Evolutionary conservation across 2,113 vertebrate genomes (phyloP).

Genomic region (Cottus gobio): DNA sequence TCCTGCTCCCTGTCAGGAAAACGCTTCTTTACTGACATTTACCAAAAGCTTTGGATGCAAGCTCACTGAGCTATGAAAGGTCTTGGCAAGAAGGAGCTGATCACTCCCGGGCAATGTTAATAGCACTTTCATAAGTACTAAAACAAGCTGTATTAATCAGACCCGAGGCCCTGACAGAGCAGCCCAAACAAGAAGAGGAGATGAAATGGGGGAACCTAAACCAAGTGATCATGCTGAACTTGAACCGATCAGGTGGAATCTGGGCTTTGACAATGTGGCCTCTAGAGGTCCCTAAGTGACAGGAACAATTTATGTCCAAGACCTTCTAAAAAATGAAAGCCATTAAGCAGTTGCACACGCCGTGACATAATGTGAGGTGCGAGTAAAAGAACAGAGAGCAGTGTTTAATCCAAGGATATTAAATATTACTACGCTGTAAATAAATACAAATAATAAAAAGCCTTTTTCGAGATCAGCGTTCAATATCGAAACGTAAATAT

Average conservation of each 20-base stretch:
- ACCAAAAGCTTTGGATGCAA: slow-evolving; percentile 48
- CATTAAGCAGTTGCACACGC: slow-evolving; percentile 13
- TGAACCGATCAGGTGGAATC: slow-evolving; percentile 23
- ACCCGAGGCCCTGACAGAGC: slow-evolving; percentile 12
- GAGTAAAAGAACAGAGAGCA: slow-evolving; percentile 18
- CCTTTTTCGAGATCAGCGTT: not conserved
- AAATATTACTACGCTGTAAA: slow-evolving; percentile 21
- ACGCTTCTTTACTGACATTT: slow-evolving; percentile 60
- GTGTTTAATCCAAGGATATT: slow-evolving; percentile 14
- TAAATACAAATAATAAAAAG: no score
- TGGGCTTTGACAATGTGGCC: slow-evolving; percentile 24
- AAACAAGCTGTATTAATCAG: slow-evolving; percentile 27
- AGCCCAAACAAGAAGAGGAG: not conserved
- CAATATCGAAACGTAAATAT: not conserved
- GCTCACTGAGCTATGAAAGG: slow-evolving; percentile 59
- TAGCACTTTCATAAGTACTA: slow-evolving; percentile 27
- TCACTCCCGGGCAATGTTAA: slow-evolving; percentile 30
- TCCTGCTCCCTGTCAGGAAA: slow-evolving; percentile 24
- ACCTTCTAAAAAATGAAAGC: slow-evolving; percentile 50
- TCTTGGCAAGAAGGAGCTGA: slow-evolving; percentile 26
- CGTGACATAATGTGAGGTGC: slow-evolving; percentile 21
- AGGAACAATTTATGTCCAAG: slow-evolving; percentile 26
- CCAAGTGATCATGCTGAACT: not conserved
- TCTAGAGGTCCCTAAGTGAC: slow-evolving; percentile 50
- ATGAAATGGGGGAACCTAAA: not conserved